phyloP scores from a whole-genome alignment of 1,140 invertebrate genomes.

The Kradibia gibbosae region DNA sequence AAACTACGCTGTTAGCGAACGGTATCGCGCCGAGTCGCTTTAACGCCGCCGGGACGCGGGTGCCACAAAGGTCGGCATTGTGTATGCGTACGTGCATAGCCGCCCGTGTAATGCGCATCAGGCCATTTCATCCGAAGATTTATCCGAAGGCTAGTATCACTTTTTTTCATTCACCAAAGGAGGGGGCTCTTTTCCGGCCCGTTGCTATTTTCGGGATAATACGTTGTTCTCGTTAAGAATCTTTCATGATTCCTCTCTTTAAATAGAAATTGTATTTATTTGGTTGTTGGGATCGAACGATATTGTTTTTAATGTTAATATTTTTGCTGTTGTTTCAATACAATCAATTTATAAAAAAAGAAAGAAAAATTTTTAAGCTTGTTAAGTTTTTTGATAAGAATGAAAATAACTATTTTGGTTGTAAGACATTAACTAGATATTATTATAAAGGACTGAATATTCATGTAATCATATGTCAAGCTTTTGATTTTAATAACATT shows the following conservation, averaged over 20 bases:
- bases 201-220: neutral
- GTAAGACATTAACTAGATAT: too few species aligned
- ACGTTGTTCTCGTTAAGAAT: neutral
- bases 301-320: neutral
- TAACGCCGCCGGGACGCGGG: slow-evolving; percentile 42
- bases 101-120: neutral
- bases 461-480: too few species aligned
- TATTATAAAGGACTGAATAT: too few species aligned
- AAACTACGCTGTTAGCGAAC: slow-evolving; percentile 23
- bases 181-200: neutral
- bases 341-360: neutral
- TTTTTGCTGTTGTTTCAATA: neutral
- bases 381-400: too few species aligned
- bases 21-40: slow-evolving; percentile 12
- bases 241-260: neutral
- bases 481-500: too few species aligned
- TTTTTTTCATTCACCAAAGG: neutral
- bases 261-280: neutral
- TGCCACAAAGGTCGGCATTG: slow-evolving; percentile 57
- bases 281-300: neutral
- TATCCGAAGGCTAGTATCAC: neutral
- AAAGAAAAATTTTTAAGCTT: too few species aligned
- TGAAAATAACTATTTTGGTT: too few species aligned
- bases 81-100: slow-evolving; percentile 46
- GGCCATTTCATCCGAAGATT: slow-evolving; percentile 23